phyloP scores from a whole-genome alignment of 2,113 vertebrate species.

The Poeciliopsis occidentalis region DNA sequence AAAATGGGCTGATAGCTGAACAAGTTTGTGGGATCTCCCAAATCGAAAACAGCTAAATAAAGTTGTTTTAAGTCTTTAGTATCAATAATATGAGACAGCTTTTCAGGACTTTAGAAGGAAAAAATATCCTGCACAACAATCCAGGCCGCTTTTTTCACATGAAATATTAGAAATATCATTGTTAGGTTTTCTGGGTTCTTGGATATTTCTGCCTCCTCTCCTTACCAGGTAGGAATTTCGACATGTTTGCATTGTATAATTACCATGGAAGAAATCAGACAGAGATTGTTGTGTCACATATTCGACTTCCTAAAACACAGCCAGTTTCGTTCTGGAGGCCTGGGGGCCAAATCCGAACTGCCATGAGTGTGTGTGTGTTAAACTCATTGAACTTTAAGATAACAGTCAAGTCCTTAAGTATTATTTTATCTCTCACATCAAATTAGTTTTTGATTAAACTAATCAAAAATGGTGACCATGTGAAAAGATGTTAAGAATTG shows the following conservation, averaged over 20 bases:
- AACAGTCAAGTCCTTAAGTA: too few relatives aligned
- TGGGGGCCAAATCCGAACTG: too few relatives aligned
- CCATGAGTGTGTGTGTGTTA: too few relatives aligned
- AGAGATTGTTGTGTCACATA: not conserved
- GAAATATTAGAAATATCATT: not conserved
- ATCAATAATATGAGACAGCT: not conserved
- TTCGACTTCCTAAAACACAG: accelerated
- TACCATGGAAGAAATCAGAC: not conserved
- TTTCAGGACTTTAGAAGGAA: not conserved
- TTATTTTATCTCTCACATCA: too few relatives aligned
- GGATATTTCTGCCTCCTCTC: not conserved
- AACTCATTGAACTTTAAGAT: too few relatives aligned
- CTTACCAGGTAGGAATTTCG: not conserved
- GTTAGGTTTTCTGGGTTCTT: not conserved
- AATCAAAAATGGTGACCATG: too few relatives aligned
- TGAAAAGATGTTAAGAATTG: too few relatives aligned
- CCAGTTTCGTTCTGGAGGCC: not conserved
- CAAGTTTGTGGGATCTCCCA: too few relatives aligned
- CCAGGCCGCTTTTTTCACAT: too few relatives aligned
- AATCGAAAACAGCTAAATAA: not conserved
- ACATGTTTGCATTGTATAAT: not conserved
- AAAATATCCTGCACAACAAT: not conserved
- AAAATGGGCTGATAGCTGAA: too few relatives aligned
- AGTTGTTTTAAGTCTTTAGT: not conserved
- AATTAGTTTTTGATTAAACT: too few relatives aligned